These are phyloP conservation scores for Etheostoma nigrum DNA, from an alignment of 2,797 vertebrate species.

Conservation along the genomic window DNA sequence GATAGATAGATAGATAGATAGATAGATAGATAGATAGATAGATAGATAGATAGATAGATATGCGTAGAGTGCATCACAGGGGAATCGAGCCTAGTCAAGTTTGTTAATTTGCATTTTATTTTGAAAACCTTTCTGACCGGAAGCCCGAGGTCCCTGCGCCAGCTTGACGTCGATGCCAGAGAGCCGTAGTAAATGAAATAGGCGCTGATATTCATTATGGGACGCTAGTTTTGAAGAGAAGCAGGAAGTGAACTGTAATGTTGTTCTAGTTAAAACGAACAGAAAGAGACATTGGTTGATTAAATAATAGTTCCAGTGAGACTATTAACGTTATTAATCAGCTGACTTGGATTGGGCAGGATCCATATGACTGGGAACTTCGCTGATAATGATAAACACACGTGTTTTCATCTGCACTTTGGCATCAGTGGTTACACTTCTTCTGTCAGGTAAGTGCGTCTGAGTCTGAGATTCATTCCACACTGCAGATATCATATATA, in stretches of 20 bases:
- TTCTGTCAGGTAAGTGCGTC: constrained; percentile 50
- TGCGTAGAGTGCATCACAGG: fast-evolving
- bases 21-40: not conserved
- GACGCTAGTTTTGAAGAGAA: not conserved
- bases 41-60: not conserved
- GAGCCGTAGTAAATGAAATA: not conserved
- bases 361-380: too few relatives aligned
- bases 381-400: constrained; percentile 8
- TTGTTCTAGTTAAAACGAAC: fast-evolving
- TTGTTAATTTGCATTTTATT: constrained; percentile 18
- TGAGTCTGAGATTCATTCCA: too few relatives aligned
- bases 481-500: too few relatives aligned
- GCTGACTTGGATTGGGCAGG: too few relatives aligned
- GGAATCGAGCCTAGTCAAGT: too few relatives aligned
- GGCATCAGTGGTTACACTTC: not conserved
- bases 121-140: constrained; percentile 16
- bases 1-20: not conserved
- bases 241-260: not conserved
- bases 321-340: not conserved
- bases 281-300: not conserved
- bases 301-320: not conserved
- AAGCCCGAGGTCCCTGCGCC: not conserved
- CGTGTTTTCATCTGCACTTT: not conserved
- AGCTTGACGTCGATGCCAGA: not conserved
- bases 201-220: not conserved